Percentiles rank a stretch among this genome's conserved stretches.
phyloP scores from a whole-genome alignment of 2,797 vertebrate genomes.

The Sebastes itinus region DNA sequence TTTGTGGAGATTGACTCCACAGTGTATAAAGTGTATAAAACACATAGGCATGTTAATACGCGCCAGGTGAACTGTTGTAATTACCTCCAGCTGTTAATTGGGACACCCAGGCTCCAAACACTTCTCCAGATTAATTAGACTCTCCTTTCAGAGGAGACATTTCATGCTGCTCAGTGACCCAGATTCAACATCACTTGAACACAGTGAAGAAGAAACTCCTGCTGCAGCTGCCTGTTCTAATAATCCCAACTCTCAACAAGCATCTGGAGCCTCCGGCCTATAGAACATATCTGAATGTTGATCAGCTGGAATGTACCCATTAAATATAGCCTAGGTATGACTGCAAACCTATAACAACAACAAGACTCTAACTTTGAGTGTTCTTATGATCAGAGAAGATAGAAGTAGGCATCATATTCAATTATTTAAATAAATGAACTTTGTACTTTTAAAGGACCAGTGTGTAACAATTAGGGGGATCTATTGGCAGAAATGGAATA shows the following conservation, averaged over 20 bases:
- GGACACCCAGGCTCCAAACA: constrained; percentile 49
- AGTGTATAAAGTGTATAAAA: not conserved
- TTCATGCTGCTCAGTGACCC: constrained; percentile 75
- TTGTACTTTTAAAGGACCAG: not conserved
- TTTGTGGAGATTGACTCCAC: constrained; percentile 3
- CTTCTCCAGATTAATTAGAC: constrained; percentile 71
- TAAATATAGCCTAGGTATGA: not conserved
- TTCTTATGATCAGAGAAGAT: too few relatives aligned
- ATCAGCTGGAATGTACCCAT: constrained; percentile 21
- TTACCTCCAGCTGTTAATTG: constrained; percentile 63
- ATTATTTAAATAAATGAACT: too few relatives aligned
- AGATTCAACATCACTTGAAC: constrained; percentile 66
- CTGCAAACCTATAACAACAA: not conserved
- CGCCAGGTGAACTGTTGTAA: constrained; percentile 47
- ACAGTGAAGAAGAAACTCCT: constrained; percentile 31
- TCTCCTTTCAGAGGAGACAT: constrained; percentile 49
- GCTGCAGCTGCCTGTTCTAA: constrained; percentile 33
- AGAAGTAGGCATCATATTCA: not conserved
- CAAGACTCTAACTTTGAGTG: not conserved
- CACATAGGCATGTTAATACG: constrained; percentile 45
- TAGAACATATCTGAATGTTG: constrained; percentile 3
- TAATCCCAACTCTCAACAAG: constrained; percentile 15
- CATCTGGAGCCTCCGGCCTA: constrained; percentile 11
- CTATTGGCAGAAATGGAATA: too few relatives aligned
- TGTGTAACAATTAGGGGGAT: too few relatives aligned